Evolutionary conservation across 2,113 vertebrate genomes (phyloP).

Genomic region (Porphyrio hochstetteri): DNA sequence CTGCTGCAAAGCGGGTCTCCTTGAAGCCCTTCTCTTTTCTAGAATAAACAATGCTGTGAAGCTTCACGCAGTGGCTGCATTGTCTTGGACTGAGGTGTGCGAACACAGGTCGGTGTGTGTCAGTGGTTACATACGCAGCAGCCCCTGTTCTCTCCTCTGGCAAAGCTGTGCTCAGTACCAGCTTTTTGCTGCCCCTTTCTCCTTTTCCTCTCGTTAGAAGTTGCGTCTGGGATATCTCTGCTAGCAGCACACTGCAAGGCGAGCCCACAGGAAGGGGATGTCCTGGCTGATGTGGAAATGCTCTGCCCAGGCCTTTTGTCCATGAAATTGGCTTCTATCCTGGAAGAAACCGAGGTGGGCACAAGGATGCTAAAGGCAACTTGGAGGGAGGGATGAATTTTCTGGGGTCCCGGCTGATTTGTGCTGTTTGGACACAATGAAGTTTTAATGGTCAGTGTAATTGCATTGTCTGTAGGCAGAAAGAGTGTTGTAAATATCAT

Average conservation of each 20-base stretch:
- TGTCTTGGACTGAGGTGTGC: not conserved
- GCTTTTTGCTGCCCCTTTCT: not conserved
- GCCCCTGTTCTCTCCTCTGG: not conserved
- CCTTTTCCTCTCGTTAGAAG: not conserved
- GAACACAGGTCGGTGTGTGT: fast-evolving
- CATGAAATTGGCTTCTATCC: not conserved
- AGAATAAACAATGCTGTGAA: conserved; percentile 40
- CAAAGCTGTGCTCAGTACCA: not conserved
- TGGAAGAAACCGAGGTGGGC: not conserved
- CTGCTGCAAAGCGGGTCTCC: not conserved
- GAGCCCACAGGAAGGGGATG: not conserved
- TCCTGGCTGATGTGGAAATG: not conserved
- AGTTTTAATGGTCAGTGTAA: not conserved
- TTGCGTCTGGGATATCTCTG: not conserved
- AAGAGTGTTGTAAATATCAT: not conserved
- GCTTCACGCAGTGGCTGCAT: not conserved
- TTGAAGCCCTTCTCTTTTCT: not conserved
- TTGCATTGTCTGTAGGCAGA: not conserved
- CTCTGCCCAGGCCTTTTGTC: not conserved
- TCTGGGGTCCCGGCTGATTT: not conserved
- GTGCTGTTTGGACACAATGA: not conserved
- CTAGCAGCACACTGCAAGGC: fast-evolving
- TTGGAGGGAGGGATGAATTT: not conserved
- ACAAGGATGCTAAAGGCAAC: not conserved
- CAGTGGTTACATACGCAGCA: not conserved